A percentile compares a stretch with the other conserved stretches of the same genome.
phyloP scores from a whole-genome alignment of 2,888 invertebrate genomes.

The Zhuqinia jingwanae region DNA sequence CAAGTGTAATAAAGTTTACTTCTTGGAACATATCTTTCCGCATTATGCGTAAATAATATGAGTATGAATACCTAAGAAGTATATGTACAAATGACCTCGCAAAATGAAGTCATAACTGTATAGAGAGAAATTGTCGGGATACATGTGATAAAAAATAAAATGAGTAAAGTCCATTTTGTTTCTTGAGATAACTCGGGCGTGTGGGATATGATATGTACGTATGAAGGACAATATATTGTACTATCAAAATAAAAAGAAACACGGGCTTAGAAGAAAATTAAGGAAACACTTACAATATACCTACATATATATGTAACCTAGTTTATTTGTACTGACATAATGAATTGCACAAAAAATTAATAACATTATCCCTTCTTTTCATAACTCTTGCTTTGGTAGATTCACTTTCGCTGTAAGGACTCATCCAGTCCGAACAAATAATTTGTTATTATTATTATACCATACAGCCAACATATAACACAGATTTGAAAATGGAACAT shows the following conservation, averaged over 20 bases:
- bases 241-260: too few species aligned
- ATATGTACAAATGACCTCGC: constrained; percentile 36
- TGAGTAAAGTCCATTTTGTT: not conserved
- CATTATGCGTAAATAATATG: not conserved
- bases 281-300: not conserved
- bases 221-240: not conserved
- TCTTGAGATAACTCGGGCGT: too few species aligned
- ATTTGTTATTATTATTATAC: too few species aligned
- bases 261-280: too few species aligned
- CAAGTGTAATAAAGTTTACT: not conserved
- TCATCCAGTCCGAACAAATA: too few species aligned
- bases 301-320: not conserved
- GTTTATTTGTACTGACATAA: not conserved
- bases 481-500: too few species aligned
- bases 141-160: constrained; percentile 1
- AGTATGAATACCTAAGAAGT: too few species aligned
- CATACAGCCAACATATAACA: too few species aligned
- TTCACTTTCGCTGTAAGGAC: too few species aligned
- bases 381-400: too few species aligned
- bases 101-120: constrained; percentile 10
- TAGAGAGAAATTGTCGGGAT: not conserved
- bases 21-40: not conserved
- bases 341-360: not conserved
- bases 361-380: too few species aligned
- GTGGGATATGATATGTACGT: too few species aligned